Evolutionary conservation across 2,888 invertebrate species (phyloP), one percentile per base, ranked within the genome.

Genomic region (Eretmocerus hayati): DNA sequence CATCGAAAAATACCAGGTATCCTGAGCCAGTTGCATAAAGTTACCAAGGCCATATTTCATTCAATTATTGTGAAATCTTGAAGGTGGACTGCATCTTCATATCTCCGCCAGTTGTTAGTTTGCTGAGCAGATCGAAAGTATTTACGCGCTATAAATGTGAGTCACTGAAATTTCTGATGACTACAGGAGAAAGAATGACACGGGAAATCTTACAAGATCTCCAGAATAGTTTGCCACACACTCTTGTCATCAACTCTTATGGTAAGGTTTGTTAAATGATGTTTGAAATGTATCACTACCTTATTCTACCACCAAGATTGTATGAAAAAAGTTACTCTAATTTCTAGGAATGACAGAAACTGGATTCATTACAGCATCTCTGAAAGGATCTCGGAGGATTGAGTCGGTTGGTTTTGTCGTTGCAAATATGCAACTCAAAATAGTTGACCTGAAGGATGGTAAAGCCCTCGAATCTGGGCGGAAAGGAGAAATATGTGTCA

Each of bases 1-100:
- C 2, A 58, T 67, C 3, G 62, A 69, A 43, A 66, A 68, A 42
- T 66, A 56, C 38, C 59, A 66, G 58, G 69, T 66, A 55, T 33
- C 11, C 43, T n/a, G n/a, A n/a, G n/a, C n/a, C 8, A n/a, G n/a
- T 39, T 32, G 32, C 21, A 36, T n/a, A 20, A n/a, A n/a, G n/a
- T 4, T 31, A 40, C 3, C 3, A 13, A 23, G 23, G 2, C 18
- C 8, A 5, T 23, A 23, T 22, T 16, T 8, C 16, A n/a, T 11
- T n/a, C n/a, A n/a, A n/a, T n/a, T n/a, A n/a, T n/a, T n/a, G n/a
- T n/a, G n/a, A n/a, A n/a, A n/a, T n/a, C n/a, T n/a, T n/a, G n/a
- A 39, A 64, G 64, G 53, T 62, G 4, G 52, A 55, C 8, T 59
- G 59, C 58, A 22, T 61, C 8, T 55, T 61, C 46, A 48, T 60